Base-by-base conservation (phyloP, 2,113 vertebrate genomes). In the Oreochromis tanganicae region DNA sequence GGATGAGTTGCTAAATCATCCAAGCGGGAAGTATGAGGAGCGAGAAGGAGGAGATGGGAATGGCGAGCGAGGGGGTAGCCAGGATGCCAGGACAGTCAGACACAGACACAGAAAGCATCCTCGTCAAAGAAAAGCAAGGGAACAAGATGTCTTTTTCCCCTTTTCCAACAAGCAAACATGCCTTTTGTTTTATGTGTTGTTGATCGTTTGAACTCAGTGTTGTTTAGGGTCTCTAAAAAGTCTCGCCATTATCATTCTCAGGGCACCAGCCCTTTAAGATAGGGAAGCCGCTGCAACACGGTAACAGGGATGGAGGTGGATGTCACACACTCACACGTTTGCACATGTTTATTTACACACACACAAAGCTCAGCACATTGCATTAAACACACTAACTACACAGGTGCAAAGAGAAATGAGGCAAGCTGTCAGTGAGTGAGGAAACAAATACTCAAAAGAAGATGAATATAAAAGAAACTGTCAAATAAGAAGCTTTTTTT, bases 51-150 rank as follows among this genome's bases (percentile, higher is more conserved):
- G 68, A 81, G 86, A 87, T 83, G 86, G 93, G 86, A 84, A 68
- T 61, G 85, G 85, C 34, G 34, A 38, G 61, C 10, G 5, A 83
- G 38, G 19, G 68, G 13, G 21, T 9, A 73, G 94, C 90, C 93
- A 94, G 81, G 89, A 93, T 91, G 93, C 89, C 7, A 4, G 80
- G 84, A 84, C 21, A 87, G 87, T 90, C 68, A 80, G 46, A 94
- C 88, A 92, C 80, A 80, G 46, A 94, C 88, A 92, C 84, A 89
- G 86, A 91, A 36, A 88, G 93, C 93, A 93, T 93, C 92, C 85
- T 92, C 90, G 54, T 93, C 84, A 89, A 82, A 89, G 84, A 68
- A 90, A 78, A 82, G 89, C 73, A 87, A 41, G 57, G 55, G 7
- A 54, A 87, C 19, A 55, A 59, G 61, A 86, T 80, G 36, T 32